Evolutionary conservation across 2,797 vertebrate genomes (phyloP).

Genomic region (Gymnoscopelus braueri): DNA sequence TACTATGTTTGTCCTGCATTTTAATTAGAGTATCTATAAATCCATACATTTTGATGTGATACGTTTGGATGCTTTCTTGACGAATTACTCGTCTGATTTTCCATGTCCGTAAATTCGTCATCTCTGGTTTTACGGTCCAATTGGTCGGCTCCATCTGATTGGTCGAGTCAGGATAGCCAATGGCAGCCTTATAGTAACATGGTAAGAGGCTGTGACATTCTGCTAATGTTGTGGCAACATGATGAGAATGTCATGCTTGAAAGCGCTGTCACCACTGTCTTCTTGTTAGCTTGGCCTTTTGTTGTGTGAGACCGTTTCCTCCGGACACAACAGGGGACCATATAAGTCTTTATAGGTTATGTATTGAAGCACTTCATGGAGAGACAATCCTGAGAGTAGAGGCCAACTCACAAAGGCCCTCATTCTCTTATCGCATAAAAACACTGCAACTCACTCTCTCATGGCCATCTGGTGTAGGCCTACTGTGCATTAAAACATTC

Average conservation of each 20-base stretch:
- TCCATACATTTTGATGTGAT: not conserved
- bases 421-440: not conserved
- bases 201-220: conserved; percentile 62
- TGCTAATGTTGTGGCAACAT: conserved; percentile 76
- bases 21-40: too few relatives aligned
- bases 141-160: conserved; percentile 23
- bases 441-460: not conserved
- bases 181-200: conserved; percentile 34
- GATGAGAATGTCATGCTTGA: conserved; percentile 63
- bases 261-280: conserved; percentile 37
- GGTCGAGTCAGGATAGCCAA: conserved; percentile 26
- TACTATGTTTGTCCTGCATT: not conserved
- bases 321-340: conserved; percentile 36
- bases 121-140: too few relatives aligned
- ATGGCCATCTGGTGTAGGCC: conserved; percentile 8
- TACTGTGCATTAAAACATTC: not conserved
- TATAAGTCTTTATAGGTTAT: conserved; percentile 37
- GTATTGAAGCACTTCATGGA: conserved; percentile 43
- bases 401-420: conserved; percentile 10
- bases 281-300: conserved; percentile 34
- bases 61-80: not conserved
- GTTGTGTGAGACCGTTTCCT: conserved; percentile 36
- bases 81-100: conserved; percentile 19
- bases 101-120: not conserved
- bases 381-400: conserved; percentile 2